These are phyloP conservation scores for Chironomus striatipennis DNA, from an alignment of 1,140 invertebrate genomes.

Conservation along the genomic window DNA sequence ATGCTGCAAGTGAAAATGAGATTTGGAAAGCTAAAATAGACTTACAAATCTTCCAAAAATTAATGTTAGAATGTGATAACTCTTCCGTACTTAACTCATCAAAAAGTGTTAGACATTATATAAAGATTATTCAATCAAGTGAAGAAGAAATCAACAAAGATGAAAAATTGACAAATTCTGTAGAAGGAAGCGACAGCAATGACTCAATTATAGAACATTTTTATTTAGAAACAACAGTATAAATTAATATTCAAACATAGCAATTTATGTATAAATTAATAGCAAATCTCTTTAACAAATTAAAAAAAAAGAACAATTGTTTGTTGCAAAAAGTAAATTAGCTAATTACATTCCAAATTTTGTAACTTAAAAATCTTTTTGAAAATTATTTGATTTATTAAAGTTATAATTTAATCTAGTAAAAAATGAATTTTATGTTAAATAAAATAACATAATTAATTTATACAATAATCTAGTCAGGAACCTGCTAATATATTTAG, in stretches of 20 bases:
- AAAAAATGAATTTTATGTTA: too few species aligned
- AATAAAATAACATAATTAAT: too few species aligned
- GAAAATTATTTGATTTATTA: too few species aligned
- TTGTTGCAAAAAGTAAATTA: too few species aligned
- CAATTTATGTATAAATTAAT: too few species aligned
- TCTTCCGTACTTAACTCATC: background rate
- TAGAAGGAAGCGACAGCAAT: background rate
- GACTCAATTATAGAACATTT: background rate
- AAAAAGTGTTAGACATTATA: background rate
- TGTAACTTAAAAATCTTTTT: too few species aligned
- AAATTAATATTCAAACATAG: background rate
- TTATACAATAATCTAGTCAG: too few species aligned
- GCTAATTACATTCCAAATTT: too few species aligned
- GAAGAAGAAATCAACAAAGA: background rate
- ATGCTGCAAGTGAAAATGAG: background rate
- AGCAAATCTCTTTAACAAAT: too few species aligned
- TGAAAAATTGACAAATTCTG: background rate
- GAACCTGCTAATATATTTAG: too few species aligned
- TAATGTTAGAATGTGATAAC: background rate
- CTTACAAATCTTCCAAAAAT: background rate
- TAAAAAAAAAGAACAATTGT: too few species aligned
- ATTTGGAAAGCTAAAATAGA: background rate
- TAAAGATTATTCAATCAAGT: background rate
- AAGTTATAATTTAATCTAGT: too few species aligned
- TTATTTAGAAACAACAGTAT: slow-evolving; percentile 1